These are phyloP conservation scores for Phataginus tetradactyla DNA, from an alignment of 2,797 vertebrate species.

Conservation along the genomic window DNA sequence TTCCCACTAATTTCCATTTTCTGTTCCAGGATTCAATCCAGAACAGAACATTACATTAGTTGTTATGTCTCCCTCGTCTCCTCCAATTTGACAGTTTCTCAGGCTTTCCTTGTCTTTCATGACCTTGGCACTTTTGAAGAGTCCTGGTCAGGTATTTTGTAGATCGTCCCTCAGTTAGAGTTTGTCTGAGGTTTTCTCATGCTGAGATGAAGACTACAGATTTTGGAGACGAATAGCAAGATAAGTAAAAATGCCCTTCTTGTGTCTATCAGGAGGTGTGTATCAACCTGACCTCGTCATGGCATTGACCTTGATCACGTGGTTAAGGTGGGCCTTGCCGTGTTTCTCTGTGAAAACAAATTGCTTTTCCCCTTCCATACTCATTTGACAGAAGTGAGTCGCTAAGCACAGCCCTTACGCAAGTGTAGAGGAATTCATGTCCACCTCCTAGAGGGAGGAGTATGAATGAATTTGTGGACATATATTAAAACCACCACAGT, in stretches of 20 bases:
- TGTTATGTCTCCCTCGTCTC: neutral
- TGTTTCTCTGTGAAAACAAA: neutral
- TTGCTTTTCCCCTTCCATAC: neutral
- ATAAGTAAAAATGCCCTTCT: neutral
- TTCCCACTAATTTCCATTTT: neutral
- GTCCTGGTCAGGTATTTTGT: neutral
- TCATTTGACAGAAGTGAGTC: neutral
- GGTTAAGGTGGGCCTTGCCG: neutral
- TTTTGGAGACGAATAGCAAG: neutral
- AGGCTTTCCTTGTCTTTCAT: neutral
- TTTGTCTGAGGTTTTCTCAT: neutral
- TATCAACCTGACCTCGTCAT: neutral
- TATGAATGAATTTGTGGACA: neutral
- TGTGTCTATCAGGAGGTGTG: rapidly evolving
- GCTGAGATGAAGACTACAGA: neutral
- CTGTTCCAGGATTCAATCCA: neutral
- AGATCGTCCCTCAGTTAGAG: neutral
- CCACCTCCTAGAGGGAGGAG: neutral
- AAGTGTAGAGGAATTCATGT: neutral
- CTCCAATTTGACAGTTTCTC: neutral
- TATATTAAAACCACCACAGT: neutral
- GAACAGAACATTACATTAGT: rapidly evolving
- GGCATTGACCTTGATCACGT: neutral
- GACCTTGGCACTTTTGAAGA: neutral
- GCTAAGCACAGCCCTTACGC: neutral